Percentiles rank a stretch among this genome's conserved stretches.
phyloP scores from a whole-genome alignment of 2,888 invertebrate genomes.

The Steinernema hermaphroditum region DNA sequence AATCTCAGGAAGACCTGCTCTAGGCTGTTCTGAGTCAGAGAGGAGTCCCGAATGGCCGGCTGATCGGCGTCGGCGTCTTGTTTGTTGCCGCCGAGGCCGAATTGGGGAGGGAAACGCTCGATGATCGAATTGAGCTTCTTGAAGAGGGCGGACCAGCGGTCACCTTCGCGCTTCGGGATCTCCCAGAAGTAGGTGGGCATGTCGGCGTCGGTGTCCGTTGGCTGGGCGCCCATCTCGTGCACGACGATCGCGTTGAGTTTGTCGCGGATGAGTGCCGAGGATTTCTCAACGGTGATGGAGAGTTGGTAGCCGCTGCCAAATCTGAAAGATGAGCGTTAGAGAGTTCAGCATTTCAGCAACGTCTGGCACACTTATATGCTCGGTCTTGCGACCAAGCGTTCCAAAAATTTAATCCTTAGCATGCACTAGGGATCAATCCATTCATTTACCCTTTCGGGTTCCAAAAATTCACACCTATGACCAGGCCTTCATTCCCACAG shows the following conservation, averaged over 20 bases:
- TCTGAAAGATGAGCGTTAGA: constrained; percentile 33
- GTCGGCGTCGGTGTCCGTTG: constrained; percentile 26
- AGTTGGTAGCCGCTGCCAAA: constrained; percentile 56
- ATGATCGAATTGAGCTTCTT: constrained; percentile 50
- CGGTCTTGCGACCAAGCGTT: constrained; percentile 4
- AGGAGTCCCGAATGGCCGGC: constrained; percentile 54
- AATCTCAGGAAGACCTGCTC: constrained; percentile 62
- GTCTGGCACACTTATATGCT: background rate
- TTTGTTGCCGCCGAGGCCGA: background rate
- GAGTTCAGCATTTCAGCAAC: no score
- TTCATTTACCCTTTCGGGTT: constrained; percentile 16
- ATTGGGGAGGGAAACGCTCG: constrained; percentile 32
- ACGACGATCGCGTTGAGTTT: constrained; percentile 22
- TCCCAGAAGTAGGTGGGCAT: constrained; percentile 43
- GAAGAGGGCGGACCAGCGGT: constrained; percentile 54
- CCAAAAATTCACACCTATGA: background rate
- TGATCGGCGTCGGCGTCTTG: constrained; percentile 27
- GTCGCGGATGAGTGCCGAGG: constrained; percentile 30
- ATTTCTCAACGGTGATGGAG: constrained; percentile 45
- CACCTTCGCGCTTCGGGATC: constrained; percentile 47
- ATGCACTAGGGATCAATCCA: background rate
- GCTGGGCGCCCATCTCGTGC: constrained; percentile 19
- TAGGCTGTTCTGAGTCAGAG: constrained; percentile 60
- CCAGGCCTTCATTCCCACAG: background rate
- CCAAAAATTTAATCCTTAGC: background rate